These are phyloP conservation scores for Ploceus nigricollis DNA, from an alignment of 2,113 vertebrate genomes.

Conservation along the genomic window DNA sequence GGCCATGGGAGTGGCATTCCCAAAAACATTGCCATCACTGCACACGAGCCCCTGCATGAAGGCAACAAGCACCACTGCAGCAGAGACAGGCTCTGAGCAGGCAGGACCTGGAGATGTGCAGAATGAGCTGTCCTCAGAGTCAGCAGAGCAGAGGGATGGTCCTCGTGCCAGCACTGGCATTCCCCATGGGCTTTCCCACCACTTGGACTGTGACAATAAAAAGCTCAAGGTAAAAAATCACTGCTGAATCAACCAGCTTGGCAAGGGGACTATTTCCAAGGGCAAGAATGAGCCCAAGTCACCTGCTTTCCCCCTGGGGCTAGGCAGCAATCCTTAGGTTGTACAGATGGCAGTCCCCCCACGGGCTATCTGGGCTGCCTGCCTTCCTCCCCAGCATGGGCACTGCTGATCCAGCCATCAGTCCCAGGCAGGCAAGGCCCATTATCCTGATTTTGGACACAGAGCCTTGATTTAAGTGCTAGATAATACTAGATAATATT, in stretches of 20 bases:
- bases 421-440: background rate
- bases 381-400: background rate
- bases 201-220: rapidly evolving
- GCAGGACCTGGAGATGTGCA: background rate
- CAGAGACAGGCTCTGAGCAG: background rate
- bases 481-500: background rate
- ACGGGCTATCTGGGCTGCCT: background rate
- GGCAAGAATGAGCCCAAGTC: background rate
- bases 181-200: background rate
- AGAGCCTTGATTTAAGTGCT: background rate
- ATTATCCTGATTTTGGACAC: background rate
- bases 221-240: background rate
- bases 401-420: rapidly evolving
- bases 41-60: rapidly evolving
- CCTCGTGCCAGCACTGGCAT: background rate
- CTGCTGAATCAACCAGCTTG: background rate
- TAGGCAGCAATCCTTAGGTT: background rate
- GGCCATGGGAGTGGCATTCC: background rate
- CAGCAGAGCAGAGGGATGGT: background rate
- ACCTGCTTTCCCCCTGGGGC: background rate
- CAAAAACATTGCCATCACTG: background rate
- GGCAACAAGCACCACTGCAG: background rate
- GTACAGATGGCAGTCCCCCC: background rate
- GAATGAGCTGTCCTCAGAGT: background rate
- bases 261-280: background rate